A percentile compares a stretch with the other conserved stretches of the same genome.
Evolutionary conservation across 2,113 vertebrate genomes (phyloP).

Genomic region (Recurvirostra avosetta): DNA sequence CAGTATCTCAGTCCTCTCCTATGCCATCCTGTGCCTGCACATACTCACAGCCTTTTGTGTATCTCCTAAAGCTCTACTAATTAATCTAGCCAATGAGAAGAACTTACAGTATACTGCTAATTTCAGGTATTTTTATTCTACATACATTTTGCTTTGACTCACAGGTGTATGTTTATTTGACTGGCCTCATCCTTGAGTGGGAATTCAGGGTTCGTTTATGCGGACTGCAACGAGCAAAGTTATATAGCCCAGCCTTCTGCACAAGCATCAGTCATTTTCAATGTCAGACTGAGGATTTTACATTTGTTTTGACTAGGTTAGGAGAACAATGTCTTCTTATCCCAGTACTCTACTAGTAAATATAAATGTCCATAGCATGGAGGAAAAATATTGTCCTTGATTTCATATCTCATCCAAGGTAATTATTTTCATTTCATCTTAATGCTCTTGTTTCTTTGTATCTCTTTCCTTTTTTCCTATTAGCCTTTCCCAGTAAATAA

Average conservation of each 20-base stretch:
- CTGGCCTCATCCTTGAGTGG: not conserved
- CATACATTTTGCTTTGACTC: not conserved
- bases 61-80: not conserved
- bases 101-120: not conserved
- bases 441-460: not conserved
- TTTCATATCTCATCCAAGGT: slow-evolving; percentile 29
- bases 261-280: slow-evolving; percentile 39
- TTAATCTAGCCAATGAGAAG: not conserved
- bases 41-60: not conserved
- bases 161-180: not conserved
- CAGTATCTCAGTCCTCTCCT: not conserved
- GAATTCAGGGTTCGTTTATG: slow-evolving; percentile 17
- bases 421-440: slow-evolving; percentile 58
- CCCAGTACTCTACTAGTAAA: slow-evolving; percentile 44
- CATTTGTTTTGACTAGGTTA: slow-evolving; percentile 54
- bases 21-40: not conserved
- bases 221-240: slow-evolving; percentile 19
- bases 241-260: slow-evolving; percentile 29
- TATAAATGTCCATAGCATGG: slow-evolving; percentile 38
- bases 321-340: slow-evolving; percentile 60
- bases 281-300: slow-evolving; percentile 10
- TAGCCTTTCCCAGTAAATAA: not conserved
- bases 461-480: not conserved
- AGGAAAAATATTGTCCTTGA: slow-evolving; percentile 54
- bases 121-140: not conserved